phyloP scores from a whole-genome alignment of 2,113 vertebrate genomes.

The Cacatua alba region DNA sequence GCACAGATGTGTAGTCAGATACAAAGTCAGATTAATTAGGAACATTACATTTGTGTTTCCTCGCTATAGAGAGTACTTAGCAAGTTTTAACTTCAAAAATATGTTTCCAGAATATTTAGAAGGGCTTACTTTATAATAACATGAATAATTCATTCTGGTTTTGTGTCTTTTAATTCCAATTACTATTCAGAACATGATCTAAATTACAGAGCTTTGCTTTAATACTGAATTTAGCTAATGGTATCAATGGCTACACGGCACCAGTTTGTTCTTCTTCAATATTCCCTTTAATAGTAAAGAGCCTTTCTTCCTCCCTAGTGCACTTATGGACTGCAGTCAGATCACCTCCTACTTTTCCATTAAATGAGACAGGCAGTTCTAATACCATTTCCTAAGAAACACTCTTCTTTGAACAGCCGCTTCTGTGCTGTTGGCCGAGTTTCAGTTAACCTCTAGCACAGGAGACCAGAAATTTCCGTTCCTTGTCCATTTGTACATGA shows the following conservation, averaged over 20 bases:
- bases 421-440: background rate
- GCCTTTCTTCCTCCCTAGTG: background rate
- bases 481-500: background rate
- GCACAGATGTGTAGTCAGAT: background rate
- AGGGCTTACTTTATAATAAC: background rate
- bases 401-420: background rate
- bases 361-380: background rate
- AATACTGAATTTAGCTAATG: background rate
- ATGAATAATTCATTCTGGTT: accelerated
- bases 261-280: background rate
- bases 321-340: background rate
- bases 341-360: background rate
- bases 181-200: background rate
- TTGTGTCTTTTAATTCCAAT: background rate
- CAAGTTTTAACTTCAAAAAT: background rate
- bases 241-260: background rate
- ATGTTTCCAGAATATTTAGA: background rate
- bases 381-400: background rate
- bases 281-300: background rate
- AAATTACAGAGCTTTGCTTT: background rate
- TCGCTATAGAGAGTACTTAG: background rate
- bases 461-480: background rate
- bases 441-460: background rate
- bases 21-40: background rate
- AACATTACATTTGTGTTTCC: background rate